These are phyloP conservation scores for Heliconius erato DNA, from an alignment of 2,888 invertebrate species.

Conservation along the genomic window DNA sequence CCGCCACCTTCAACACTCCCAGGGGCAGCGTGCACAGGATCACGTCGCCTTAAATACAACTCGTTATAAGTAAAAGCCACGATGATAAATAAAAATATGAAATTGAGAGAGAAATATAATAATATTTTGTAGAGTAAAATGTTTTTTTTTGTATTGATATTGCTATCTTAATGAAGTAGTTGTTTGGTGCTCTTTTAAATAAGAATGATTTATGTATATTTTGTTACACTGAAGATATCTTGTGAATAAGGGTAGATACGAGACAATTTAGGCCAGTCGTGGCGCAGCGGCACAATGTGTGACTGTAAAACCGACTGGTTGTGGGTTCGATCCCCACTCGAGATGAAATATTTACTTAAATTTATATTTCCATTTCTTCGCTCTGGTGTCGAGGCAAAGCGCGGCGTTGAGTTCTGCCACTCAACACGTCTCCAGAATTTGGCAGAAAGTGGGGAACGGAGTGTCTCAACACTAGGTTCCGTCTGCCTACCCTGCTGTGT, in stretches of 20 bases:
- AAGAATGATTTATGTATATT: background rate
- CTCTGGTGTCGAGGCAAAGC: no score
- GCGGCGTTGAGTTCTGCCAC: no score
- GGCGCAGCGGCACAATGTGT: no score
- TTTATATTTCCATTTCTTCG: no score
- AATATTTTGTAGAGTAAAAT: background rate
- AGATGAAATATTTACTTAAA: no score
- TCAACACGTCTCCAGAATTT: no score
- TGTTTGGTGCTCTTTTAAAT: background rate
- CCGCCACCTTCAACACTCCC: constrained; percentile 95
- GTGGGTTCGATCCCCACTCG: no score
- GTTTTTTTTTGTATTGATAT: background rate
- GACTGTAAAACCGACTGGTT: no score
- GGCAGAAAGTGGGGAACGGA: no score
- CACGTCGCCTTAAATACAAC: constrained; percentile 90
- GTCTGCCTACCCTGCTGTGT: no score
- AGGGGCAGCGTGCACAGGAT: constrained; percentile 98
- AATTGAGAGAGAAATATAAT: background rate
- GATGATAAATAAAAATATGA: background rate
- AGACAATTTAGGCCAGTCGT: no score
- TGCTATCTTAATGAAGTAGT: background rate
- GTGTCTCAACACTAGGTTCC: no score
- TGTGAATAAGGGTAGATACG: background rate
- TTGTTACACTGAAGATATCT: background rate
- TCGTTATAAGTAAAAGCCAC: constrained; percentile 22